Percentiles rank a stretch among this genome's conserved stretches.
Conservation (phyloP, 2,888 invertebrate species). For the Pseudococcus viburni region DNA sequence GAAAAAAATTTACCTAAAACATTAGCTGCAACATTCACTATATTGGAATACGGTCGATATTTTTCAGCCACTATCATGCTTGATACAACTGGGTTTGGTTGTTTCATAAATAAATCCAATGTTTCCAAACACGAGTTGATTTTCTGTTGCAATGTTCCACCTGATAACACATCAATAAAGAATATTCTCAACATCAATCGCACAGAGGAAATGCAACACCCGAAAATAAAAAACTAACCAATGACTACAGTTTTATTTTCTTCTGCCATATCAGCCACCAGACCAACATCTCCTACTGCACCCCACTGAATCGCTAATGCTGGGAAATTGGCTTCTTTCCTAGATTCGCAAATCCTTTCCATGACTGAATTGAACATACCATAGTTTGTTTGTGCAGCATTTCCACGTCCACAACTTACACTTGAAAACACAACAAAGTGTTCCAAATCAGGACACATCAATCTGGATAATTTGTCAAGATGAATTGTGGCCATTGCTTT, state of each 20-base stretch:
- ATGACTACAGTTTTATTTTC: slow-evolving; percentile 71
- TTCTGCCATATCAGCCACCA: slow-evolving; percentile 74
- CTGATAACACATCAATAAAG: slow-evolving; percentile 73
- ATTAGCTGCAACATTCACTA: slow-evolving; percentile 75
- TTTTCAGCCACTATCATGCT: slow-evolving; percentile 93
- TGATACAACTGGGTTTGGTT: slow-evolving; percentile 78
- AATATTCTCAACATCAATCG: slow-evolving; percentile 68
- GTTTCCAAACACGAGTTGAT: slow-evolving; percentile 85
- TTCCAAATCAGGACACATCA: slow-evolving; percentile 74
- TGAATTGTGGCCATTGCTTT: slow-evolving; percentile 86
- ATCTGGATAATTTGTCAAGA: slow-evolving; percentile 80
- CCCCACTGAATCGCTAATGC: slow-evolving; percentile 94
- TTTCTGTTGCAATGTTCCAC: slow-evolving; percentile 88
- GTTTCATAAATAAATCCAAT: slow-evolving; percentile 79
- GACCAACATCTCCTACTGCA: slow-evolving; percentile 88
- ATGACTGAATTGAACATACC: slow-evolving; percentile 86
- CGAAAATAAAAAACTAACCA: not conserved
- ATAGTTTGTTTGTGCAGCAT: slow-evolving; percentile 90
- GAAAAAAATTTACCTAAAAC: slow-evolving; percentile 68
- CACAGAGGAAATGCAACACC: not conserved
- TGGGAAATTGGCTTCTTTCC: slow-evolving; percentile 82
- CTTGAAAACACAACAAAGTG: slow-evolving; percentile 94
- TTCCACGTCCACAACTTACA: slow-evolving; percentile 94
- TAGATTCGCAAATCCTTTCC: slow-evolving; percentile 87
- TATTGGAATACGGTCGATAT: slow-evolving; percentile 73